Percentiles rank a stretch among this genome's conserved stretches.
phyloP scores from a whole-genome alignment of 1,140 invertebrate species.

The Streblospio benedicti region DNA sequence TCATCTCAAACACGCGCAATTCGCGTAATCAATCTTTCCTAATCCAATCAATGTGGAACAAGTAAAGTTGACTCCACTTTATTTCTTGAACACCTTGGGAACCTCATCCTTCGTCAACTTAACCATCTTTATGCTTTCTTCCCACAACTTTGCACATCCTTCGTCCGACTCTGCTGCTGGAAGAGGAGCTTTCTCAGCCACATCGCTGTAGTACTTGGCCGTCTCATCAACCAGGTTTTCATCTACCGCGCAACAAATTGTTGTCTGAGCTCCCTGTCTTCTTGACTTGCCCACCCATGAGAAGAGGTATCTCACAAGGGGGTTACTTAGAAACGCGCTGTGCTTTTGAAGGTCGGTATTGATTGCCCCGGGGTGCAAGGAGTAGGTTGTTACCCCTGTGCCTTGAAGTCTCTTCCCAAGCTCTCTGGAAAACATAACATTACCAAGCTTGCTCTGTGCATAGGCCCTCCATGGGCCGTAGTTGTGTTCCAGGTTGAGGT shows the following conservation, averaged over 20 bases:
- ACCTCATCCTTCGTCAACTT: no score
- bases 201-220: constrained; percentile 43
- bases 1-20: no score
- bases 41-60: no score
- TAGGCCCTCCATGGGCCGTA: constrained; percentile 18
- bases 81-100: no score
- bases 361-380: neutral
- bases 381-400: neutral
- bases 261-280: constrained; percentile 38
- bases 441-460: constrained; percentile 37
- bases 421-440: constrained; percentile 27
- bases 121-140: no score
- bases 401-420: constrained; percentile 22
- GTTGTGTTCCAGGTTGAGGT: constrained; percentile 7
- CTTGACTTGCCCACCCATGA: neutral
- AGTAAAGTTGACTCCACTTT: no score
- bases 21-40: no score
- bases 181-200: no score
- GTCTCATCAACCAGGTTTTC: constrained; percentile 60
- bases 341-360: neutral
- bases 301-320: neutral
- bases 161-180: no score
- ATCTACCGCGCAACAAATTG: constrained; percentile 43
- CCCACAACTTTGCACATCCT: no score
- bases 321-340: neutral